Conservation (phyloP, 2,113 vertebrate genomes). For the Embiotoca jacksoni region DNA sequence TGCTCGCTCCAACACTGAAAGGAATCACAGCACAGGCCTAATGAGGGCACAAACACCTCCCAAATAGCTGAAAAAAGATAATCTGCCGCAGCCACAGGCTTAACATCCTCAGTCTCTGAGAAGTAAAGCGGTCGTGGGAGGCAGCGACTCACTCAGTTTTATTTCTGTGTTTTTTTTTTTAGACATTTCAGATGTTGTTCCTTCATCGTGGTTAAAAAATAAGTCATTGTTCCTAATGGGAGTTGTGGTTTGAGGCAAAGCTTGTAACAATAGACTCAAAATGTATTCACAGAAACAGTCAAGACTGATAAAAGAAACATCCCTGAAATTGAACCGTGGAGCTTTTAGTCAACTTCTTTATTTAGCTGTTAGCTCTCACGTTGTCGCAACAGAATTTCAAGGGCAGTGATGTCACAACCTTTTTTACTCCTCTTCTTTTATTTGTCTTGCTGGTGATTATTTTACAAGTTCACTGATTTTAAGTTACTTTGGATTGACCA, state of each 20-base stretch:
- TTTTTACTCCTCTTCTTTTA: conserved; percentile 1
- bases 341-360: conserved; percentile 42
- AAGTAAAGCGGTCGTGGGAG: conserved; percentile 41
- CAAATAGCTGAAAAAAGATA: conserved; percentile 43
- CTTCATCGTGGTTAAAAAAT: conserved; percentile 9
- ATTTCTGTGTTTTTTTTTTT: conserved; percentile 21
- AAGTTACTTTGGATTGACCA: neutral
- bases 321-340: conserved; percentile 38
- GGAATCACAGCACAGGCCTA: conserved; percentile 41
- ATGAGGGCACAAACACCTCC: conserved; percentile 52
- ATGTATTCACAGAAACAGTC: conserved; percentile 34
- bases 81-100: conserved; percentile 48
- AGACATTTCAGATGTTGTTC: conserved; percentile 23
- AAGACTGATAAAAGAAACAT: conserved; percentile 15
- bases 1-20: conserved; percentile 14
- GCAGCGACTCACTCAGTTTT: conserved; percentile 29
- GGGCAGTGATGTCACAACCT: conserved; percentile 1
- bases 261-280: conserved; percentile 22
- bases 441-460: neutral
- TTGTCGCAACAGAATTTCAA: neutral
- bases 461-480: neutral
- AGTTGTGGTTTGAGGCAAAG: conserved; percentile 45
- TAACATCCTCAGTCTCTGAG: conserved; percentile 37
- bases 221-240: conserved; percentile 43
- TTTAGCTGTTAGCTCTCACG: conserved; percentile 5